Conservation (phyloP, 2,113 vertebrate genomes). For the Ameiurus melas region DNA sequence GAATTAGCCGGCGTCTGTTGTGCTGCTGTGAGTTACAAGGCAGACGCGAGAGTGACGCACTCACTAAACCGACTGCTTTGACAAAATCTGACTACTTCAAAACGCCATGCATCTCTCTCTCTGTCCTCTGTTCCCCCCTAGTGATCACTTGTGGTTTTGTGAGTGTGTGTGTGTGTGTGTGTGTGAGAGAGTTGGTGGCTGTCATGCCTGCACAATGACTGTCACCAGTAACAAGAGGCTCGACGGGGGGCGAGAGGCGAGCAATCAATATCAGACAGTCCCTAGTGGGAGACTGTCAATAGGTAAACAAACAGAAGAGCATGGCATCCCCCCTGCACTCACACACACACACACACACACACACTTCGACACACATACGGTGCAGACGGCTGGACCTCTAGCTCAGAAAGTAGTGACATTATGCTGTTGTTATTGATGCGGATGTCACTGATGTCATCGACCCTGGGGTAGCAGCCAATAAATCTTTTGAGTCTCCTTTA, state of each 20-base stretch:
- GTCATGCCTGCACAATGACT: conserved; percentile 32
- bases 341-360: conserved; percentile 18
- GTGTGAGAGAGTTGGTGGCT: neutral
- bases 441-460: conserved; percentile 73
- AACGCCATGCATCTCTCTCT: neutral
- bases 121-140: neutral
- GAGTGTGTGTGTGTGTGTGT: conserved; percentile 8
- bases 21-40: conserved; percentile 44
- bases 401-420: conserved; percentile 65
- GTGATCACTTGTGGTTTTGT: conserved; percentile 8
- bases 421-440: conserved; percentile 74
- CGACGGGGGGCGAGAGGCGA: conserved; percentile 63
- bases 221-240: conserved; percentile 62
- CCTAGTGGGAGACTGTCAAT: conserved; percentile 67
- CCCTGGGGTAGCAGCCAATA: conserved; percentile 45
- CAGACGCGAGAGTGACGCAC: conserved; percentile 53
- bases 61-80: conserved; percentile 26
- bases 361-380: conserved; percentile 7
- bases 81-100: conserved; percentile 22
- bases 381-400: conserved; percentile 61
- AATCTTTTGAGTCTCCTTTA: conserved; percentile 38
- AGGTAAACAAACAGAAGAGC: conserved; percentile 68
- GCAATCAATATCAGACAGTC: conserved; percentile 73
- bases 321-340: conserved; percentile 54
- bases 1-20: conserved; percentile 50